phyloP scores from a whole-genome alignment of 2,888 invertebrate species.

The Xylophagus ater region DNA sequence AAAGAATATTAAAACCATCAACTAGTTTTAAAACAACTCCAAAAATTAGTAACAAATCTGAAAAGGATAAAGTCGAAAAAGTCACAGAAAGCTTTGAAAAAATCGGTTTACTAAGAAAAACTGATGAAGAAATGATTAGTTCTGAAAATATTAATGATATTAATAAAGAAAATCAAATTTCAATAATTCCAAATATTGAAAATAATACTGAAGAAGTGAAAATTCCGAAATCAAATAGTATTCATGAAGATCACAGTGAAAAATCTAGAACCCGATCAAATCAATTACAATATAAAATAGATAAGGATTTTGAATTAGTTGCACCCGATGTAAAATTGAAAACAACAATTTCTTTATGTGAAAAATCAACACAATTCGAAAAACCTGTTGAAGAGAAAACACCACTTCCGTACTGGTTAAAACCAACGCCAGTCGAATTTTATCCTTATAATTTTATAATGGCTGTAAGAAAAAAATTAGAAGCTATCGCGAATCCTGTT shows the following conservation, averaged over 20 bases:
- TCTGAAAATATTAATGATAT: slow-evolving; percentile 21
- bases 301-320: slow-evolving; percentile 16
- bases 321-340: slow-evolving; percentile 17
- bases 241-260: background rate
- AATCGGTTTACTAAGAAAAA: slow-evolving; percentile 25
- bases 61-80: background rate
- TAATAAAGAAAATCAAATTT: slow-evolving; percentile 23
- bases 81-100: slow-evolving; percentile 21
- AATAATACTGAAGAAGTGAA: slow-evolving; percentile 13
- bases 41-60: background rate
- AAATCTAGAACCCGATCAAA: background rate
- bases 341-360: slow-evolving; percentile 5
- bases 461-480: slow-evolving; percentile 47
- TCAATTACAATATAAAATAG: slow-evolving; percentile 1
- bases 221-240: slow-evolving; percentile 6
- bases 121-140: slow-evolving; percentile 23
- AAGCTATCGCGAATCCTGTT: slow-evolving; percentile 25
- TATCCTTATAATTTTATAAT: slow-evolving; percentile 51
- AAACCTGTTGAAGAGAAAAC: slow-evolving; percentile 10
- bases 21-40: too few relatives aligned
- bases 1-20: too few relatives aligned
- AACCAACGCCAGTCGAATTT: slow-evolving; percentile 35
- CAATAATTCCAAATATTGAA: slow-evolving; percentile 4
- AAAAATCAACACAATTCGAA: slow-evolving; percentile 19
- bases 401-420: slow-evolving; percentile 34